Evolutionary conservation across 2,113 vertebrate species (phyloP), one percentile per base, ranked within the genome.

Genomic region (Pelusios castaneus): DNA sequence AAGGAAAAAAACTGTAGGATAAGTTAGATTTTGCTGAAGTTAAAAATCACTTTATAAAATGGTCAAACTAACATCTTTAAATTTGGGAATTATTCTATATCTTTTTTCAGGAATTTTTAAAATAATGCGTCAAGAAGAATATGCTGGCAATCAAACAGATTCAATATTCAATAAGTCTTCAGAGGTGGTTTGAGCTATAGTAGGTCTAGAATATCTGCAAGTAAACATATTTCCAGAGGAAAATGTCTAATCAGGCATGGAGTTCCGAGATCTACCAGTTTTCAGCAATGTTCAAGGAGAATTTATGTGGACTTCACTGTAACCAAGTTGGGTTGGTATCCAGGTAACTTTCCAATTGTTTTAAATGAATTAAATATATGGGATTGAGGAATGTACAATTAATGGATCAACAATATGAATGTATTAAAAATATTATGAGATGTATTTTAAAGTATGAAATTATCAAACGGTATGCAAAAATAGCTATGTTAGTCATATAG

Each of bases 1-100:
- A 87, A 94, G 89, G 93, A 93, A 41, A 88, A n/a, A 73, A 38
- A 80, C 73, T 88, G 10, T 80, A 58, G 83, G 52, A 80, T 89
- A 82, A 77, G 47, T 93, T 90, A 63, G 43, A 34, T 38, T 94
- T 93, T 92, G 89, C 82, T 85, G 80, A 63, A 5, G 80, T 31
- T 63, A 73, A 92, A 43, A 81, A 43, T 79, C 82, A 2, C 38
- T 89, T 80, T 86, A 86, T 22, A 63, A 63, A 63, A 63, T 63
- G 14, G 31, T 34, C 60, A 60, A 60, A 60, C 7, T 34, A 63
- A 63, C 16, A 63, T 8, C 60, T 63, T 13, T 63, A 63, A 34
- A 63, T 63, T 63, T 63, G 14, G 14, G 34, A 63, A 34, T 3
- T 63, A 17, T 16, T 34, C 31, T 34, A 63, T 34, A 63, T 34